Percentiles rank a stretch among this genome's conserved stretches.
These are phyloP conservation scores for Suricata suricatta DNA, from an alignment of 2,113 vertebrate genomes.

Conservation along the genomic window DNA sequence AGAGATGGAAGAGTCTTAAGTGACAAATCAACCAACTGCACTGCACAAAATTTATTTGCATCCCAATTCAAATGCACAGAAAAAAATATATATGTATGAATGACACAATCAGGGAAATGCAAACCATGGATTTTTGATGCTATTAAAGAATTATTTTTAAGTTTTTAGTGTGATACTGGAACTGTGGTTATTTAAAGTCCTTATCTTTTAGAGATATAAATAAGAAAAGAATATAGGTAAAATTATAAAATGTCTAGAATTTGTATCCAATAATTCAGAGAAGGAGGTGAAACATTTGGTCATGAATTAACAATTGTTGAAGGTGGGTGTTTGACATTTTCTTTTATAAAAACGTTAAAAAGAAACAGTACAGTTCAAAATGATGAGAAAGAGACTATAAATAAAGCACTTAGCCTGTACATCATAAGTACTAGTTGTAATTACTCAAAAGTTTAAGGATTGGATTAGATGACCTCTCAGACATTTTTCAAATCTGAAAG, in stretches of 20 bases:
- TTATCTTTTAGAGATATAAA: not conserved
- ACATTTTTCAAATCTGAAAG: constrained; percentile 28
- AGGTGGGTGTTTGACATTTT: not conserved
- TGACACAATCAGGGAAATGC: not conserved
- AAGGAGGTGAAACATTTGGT: not conserved
- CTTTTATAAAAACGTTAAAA: not conserved
- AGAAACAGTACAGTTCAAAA: not conserved
- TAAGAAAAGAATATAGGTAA: not conserved
- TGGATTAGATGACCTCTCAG: not conserved
- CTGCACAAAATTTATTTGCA: not conserved
- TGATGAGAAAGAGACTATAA: not conserved
- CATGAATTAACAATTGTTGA: not conserved
- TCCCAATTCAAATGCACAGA: constrained; percentile 20
- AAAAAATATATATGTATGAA: not conserved
- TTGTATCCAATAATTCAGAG: not conserved
- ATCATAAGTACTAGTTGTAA: constrained; percentile 18
- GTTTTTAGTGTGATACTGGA: constrained; percentile 9
- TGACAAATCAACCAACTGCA: constrained; percentile 6
- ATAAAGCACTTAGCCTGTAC: not conserved
- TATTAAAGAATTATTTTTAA: constrained; percentile 9
- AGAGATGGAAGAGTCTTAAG: not conserved
- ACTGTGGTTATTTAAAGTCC: constrained; percentile 10
- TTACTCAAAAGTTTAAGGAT: constrained; percentile 1
- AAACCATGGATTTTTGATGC: not conserved
- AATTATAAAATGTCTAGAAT: constrained; percentile 23